Percentiles rank a stretch among this genome's conserved stretches.
phyloP scores from a whole-genome alignment of 2,113 vertebrate species.

The Thamnophis sirtalis region DNA sequence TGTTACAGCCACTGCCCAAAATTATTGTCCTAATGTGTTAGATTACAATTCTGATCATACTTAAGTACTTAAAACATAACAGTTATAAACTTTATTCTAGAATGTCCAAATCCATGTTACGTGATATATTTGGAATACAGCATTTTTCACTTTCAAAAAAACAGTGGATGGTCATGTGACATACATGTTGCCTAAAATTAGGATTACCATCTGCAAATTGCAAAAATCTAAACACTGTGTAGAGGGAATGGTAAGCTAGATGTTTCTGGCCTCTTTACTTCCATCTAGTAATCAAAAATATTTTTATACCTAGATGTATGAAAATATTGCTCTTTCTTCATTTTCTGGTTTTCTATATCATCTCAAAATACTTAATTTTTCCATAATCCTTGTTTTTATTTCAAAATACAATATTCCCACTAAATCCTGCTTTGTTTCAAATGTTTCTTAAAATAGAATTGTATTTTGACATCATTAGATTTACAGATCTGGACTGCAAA shows the following conservation, averaged over 20 bases:
- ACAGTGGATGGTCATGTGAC: too few species aligned
- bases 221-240: too few species aligned
- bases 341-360: neutral
- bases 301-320: neutral
- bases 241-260: neutral
- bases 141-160: too few species aligned
- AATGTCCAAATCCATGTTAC: neutral
- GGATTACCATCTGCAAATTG: too few species aligned
- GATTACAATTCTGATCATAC: neutral
- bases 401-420: neutral
- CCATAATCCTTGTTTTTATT: neutral
- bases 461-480: neutral
- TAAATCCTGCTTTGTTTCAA: neutral
- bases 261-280: neutral
- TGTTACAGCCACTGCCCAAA: neutral
- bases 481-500: neutral
- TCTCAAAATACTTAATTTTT: neutral
- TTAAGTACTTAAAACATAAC: neutral
- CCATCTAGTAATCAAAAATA: neutral
- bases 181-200: too few species aligned
- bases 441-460: neutral
- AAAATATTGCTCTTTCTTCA: neutral
- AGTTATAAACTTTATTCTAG: neutral
- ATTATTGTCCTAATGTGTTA: neutral
- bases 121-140: too few species aligned